A percentile compares a stretch with the other conserved stretches of the same genome.
These are phyloP conservation scores for Platalea minor DNA, from an alignment of 2,797 vertebrate species.

Conservation along the genomic window DNA sequence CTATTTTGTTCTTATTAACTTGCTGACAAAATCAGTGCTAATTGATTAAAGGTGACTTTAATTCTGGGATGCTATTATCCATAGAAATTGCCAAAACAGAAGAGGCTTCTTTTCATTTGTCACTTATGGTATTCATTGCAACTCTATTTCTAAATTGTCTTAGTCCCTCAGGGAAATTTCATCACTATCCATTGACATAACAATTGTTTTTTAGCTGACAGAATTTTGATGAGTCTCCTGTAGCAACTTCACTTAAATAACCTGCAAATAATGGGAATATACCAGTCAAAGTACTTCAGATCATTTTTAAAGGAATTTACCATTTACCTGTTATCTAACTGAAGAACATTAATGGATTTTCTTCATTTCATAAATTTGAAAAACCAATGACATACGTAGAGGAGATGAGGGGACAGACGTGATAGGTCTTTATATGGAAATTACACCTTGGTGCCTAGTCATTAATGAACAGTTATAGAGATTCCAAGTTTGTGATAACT, in stretches of 20 bases:
- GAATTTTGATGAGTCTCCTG: slow-evolving; percentile 30
- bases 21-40: not conserved
- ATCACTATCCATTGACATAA: not conserved
- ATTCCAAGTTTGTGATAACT: not conserved
- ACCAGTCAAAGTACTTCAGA: not conserved
- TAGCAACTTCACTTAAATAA: slow-evolving; percentile 12
- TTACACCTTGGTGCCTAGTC: not conserved
- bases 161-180: not conserved
- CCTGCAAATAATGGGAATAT: slow-evolving; percentile 14
- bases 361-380: slow-evolving; percentile 47
- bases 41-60: slow-evolving; percentile 14
- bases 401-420: not conserved
- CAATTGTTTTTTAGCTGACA: not conserved
- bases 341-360: slow-evolving; percentile 11
- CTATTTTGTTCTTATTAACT: not conserved
- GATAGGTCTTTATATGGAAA: slow-evolving; percentile 22
- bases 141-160: not conserved
- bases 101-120: slow-evolving; percentile 1
- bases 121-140: not conserved
- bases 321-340: not conserved
- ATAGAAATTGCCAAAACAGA: not conserved
- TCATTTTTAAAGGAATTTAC: not conserved
- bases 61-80: not conserved
- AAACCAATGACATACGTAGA: not conserved
- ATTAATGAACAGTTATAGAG: slow-evolving; percentile 22